These are phyloP conservation scores for Microcebus murinus DNA, from an alignment of 2,113 vertebrate genomes.

Conservation along the genomic window DNA sequence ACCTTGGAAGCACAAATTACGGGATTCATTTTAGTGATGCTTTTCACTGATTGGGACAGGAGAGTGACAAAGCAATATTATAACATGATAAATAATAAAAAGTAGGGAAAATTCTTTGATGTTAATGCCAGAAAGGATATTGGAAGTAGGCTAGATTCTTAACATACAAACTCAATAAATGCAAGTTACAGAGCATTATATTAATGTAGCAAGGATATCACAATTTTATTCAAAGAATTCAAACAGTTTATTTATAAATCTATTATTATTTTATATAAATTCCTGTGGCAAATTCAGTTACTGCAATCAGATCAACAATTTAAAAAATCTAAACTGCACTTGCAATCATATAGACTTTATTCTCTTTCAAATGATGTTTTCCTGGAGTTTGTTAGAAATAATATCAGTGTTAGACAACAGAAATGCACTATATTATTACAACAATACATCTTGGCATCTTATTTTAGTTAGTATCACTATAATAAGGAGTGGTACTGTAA, in stretches of 20 bases:
- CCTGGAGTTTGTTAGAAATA: constrained; percentile 29
- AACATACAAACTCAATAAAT: background rate
- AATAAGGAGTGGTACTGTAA: background rate
- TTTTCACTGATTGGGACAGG: background rate
- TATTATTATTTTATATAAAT: background rate
- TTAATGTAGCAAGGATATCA: background rate
- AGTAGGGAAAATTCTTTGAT: background rate
- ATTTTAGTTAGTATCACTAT: constrained; percentile 20
- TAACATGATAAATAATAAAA: background rate
- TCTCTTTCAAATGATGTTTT: background rate
- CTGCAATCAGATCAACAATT: background rate
- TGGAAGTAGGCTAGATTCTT: background rate
- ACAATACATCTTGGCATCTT: background rate
- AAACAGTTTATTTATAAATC: background rate
- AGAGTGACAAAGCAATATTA: background rate
- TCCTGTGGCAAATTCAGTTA: background rate
- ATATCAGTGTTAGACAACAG: background rate
- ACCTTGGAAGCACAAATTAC: background rate
- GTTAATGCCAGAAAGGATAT: background rate
- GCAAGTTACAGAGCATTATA: background rate
- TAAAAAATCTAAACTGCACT: background rate
- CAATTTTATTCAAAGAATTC: background rate
- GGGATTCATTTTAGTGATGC: background rate
- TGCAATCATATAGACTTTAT: background rate
- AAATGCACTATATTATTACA: background rate